Evolutionary conservation across 2,888 invertebrate genomes (phyloP).

Genomic region (Amphiduros pacificus): DNA sequence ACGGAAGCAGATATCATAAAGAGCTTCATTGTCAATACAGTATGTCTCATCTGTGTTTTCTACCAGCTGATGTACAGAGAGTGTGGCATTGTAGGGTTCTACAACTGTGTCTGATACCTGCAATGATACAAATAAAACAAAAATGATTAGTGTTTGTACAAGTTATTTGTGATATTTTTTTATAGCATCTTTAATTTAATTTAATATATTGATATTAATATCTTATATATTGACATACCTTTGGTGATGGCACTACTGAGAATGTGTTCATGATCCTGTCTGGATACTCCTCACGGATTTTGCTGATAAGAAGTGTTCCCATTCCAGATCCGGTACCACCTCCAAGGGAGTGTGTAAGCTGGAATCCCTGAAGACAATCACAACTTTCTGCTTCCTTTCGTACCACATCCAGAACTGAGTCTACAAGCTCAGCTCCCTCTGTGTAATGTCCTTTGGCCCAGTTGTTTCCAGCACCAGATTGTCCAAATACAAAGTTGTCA

Average conservation of each 20-base stretch:
- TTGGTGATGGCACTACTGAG: slow-evolving; percentile 87
- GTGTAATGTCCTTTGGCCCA: slow-evolving; percentile 14
- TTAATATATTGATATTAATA: neutral
- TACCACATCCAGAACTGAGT: slow-evolving; percentile 55
- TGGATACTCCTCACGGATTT: slow-evolving; percentile 96
- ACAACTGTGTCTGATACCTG: slow-evolving; percentile 7
- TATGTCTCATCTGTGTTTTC: slow-evolving; percentile 14
- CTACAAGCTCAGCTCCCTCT: slow-evolving; percentile 65
- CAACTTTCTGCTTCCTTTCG: slow-evolving; percentile 55
- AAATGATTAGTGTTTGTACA: neutral
- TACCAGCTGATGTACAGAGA: slow-evolving; percentile 70
- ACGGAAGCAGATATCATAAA: slow-evolving; percentile 11
- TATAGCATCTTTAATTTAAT: neutral
- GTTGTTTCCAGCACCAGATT: slow-evolving; percentile 13
- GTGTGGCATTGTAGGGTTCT: slow-evolving; percentile 74
- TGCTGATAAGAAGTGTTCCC: slow-evolving; percentile 88
- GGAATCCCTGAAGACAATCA: slow-evolving; percentile 57
- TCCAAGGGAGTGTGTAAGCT: slow-evolving; percentile 69
- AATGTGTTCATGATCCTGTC: slow-evolving; percentile 98
- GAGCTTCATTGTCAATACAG: slow-evolving; percentile 13
- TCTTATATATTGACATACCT: slow-evolving; percentile 56
- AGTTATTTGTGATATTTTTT: neutral
- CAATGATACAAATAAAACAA: neutral
- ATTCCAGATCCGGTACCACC: slow-evolving; percentile 88
- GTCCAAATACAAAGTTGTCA: slow-evolving; percentile 13